Conservation (phyloP, 2,797 vertebrate species). For the Protosalanx chinensis region DNA sequence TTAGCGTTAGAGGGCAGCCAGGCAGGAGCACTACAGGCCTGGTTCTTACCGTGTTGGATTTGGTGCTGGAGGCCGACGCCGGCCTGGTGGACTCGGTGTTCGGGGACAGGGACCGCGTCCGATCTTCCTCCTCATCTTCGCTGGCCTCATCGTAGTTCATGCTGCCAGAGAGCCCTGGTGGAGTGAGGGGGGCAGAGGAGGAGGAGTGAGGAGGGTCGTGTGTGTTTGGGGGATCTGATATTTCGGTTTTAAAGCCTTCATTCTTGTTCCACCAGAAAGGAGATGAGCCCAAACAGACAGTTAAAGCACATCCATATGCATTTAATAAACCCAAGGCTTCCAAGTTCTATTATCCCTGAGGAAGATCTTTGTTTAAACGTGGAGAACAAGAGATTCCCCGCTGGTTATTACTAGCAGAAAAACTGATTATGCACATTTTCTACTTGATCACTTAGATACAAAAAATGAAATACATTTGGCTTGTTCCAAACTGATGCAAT, state of each 20-base stretch:
- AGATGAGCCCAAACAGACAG: not conserved
- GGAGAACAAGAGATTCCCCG: not conserved
- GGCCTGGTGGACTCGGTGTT: slow-evolving; percentile 75
- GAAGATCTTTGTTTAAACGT: not conserved
- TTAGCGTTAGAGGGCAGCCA: not conserved
- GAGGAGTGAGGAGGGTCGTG: not conserved
- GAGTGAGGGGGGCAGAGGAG: not conserved
- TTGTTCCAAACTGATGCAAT: slow-evolving; percentile 47
- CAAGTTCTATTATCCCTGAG: not conserved
- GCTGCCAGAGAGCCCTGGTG: slow-evolving; percentile 85
- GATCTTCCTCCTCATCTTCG: slow-evolving; percentile 72
- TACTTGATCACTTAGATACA: not conserved
- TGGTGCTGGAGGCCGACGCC: slow-evolving; percentile 78
- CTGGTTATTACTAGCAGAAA: not conserved
- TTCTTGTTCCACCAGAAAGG: not conserved
- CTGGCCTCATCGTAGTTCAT: slow-evolving; percentile 86
- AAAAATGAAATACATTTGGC: not conserved
- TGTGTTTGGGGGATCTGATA: not conserved
- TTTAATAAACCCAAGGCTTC: slow-evolving; percentile 8
- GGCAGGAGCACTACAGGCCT: not conserved
- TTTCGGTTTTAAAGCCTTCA: not conserved
- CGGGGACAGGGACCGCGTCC: slow-evolving; percentile 65
- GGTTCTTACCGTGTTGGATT: slow-evolving; percentile 77
- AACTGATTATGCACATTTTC: not conserved
- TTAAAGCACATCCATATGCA: not conserved